Percentiles rank a stretch among this genome's conserved stretches.
phyloP scores from a whole-genome alignment of 2,888 invertebrate species.

The Ophion obscuratus region DNA sequence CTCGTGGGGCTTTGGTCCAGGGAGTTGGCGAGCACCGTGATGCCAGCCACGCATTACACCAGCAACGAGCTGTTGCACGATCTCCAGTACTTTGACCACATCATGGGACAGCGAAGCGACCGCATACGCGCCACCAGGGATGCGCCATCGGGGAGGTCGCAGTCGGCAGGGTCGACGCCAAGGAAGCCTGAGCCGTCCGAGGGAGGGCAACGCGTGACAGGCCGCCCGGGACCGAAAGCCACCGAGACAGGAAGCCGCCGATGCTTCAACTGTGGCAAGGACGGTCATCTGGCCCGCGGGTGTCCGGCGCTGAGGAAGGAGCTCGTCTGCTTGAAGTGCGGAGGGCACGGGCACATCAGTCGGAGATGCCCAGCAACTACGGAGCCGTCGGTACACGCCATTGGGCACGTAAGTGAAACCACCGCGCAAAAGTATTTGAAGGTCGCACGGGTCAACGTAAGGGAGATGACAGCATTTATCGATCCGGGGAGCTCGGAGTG shows the following conservation, averaged over 20 bases:
- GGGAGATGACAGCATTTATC: background rate
- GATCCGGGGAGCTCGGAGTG: conserved; percentile 42
- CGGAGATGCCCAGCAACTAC: background rate
- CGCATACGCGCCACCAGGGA: too few relatives aligned
- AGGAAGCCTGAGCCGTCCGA: too few relatives aligned
- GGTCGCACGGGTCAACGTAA: background rate
- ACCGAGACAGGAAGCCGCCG: too few relatives aligned
- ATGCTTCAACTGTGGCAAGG: conserved; percentile 24
- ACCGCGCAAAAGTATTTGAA: background rate
- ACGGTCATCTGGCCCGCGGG: background rate
- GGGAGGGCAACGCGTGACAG: background rate
- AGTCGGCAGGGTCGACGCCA: too few relatives aligned
- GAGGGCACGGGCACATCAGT: background rate
- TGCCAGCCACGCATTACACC: background rate
- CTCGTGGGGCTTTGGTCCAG: background rate
- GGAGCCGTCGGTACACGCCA: background rate
- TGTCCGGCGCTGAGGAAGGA: background rate
- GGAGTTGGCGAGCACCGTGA: background rate
- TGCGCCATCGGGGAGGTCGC: too few relatives aligned
- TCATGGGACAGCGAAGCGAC: too few relatives aligned
- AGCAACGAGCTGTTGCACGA: background rate
- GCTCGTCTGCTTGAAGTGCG: background rate
- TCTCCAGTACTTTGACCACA: background rate
- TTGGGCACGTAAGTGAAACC: background rate
- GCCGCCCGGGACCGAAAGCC: too few relatives aligned